Evolutionary conservation across 2,113 vertebrate genomes (phyloP), one percentile per base, ranked within the genome.

Genomic region (Malurus melanocephalus): DNA sequence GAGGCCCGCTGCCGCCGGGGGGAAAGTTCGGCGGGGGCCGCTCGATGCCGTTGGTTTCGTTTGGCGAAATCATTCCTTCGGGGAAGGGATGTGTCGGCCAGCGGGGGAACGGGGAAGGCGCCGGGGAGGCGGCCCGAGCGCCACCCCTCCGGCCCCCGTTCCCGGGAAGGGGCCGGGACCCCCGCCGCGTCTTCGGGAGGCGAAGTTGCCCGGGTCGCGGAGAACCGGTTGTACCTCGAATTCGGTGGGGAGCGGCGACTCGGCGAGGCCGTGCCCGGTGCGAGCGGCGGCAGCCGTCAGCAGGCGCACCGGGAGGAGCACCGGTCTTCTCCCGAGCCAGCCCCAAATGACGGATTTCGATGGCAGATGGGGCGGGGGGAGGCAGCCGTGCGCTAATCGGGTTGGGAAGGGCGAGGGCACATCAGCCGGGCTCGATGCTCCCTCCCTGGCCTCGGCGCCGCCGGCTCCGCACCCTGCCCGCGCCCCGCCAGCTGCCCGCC

Each of bases 401-500:
- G 40, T 74, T 19, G 57, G 43, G 40, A 67, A 53, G 49, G 85
- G 79, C 33, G 19, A 53, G 57, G 55, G 71, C 75, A 51, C 59
- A 69, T 19, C 53, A 57, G 61, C 71, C 71, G 46, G 32, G 64
- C 55, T 59, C 35, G 32, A 23, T 9, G 71, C 72, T 78, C 10
- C 81, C 33, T 46, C 33, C 17, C 35, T n/a, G 73, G 35, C 40
- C 32, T 21, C 42, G 30, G 67, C 48, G 75, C 40, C 56, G 76
- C 84, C 74, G 81, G 67, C 75, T 78, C 86, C 83, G 68, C 80
- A 59, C 87, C 92, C 55, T 84, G 89, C 92, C 55, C 87, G 85
- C 81, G 52, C 57, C 56, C 79, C 66, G 66, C 72, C 80, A 77
- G 59, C 80, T 94, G 91, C 92, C 80, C 62, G 71, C 87, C 13